These are phyloP conservation scores for Yponomeuta evonymella DNA, from an alignment of 2,888 invertebrate genomes.

Conservation along the genomic window DNA sequence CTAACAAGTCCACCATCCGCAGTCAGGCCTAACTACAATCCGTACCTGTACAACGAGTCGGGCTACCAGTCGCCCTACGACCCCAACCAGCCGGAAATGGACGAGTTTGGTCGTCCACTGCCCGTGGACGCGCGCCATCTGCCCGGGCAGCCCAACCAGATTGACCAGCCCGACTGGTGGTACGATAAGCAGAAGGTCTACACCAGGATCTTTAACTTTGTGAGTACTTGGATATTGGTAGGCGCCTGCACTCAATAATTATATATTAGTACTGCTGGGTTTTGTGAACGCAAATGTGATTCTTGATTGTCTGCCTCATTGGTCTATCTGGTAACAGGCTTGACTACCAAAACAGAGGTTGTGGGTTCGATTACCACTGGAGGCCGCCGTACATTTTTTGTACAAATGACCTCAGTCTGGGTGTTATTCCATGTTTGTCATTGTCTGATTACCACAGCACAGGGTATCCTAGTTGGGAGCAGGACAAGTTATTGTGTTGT, in stretches of 20 bases:
- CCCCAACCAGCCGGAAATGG: constrained; percentile 35
- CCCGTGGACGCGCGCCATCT: constrained; percentile 30
- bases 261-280: no score
- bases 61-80: constrained; percentile 33
- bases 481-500: no score
- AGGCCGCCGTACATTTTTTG: no score
- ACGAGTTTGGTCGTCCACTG: constrained; percentile 37
- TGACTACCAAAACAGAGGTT: no score
- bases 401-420: no score
- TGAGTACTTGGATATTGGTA: constrained; percentile 46
- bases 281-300: no score
- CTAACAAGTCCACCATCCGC: constrained; percentile 15
- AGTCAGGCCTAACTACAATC: constrained; percentile 65
- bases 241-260: no score
- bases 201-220: constrained; percentile 86
- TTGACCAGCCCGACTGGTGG: constrained; percentile 74
- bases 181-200: constrained; percentile 73
- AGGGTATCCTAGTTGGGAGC: no score
- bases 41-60: constrained; percentile 59
- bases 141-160: constrained; percentile 66
- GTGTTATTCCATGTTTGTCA: background rate
- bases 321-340: no score
- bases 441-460: no score
- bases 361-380: no score
- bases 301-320: no score